Conservation (phyloP, 1,140 invertebrate genomes). For the Arctopsyche grandis region DNA sequence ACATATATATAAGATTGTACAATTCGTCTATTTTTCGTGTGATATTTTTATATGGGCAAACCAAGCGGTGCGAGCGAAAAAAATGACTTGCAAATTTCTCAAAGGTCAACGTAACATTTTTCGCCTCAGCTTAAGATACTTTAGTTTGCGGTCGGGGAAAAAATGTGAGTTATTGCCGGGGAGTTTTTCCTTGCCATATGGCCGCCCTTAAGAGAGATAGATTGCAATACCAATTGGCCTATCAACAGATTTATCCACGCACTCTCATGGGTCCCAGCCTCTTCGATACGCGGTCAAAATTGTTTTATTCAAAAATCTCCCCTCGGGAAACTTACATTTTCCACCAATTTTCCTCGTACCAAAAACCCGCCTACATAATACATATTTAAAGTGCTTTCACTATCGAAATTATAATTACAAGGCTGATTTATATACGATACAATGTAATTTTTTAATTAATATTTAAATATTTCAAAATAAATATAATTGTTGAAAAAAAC, state of each 20-base stretch:
- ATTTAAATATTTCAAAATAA: too few species aligned
- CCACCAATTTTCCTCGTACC: too few species aligned
- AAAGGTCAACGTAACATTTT: conserved; percentile 13
- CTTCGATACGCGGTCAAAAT: not conserved
- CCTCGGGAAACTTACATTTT: too few species aligned
- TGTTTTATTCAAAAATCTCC: conserved; percentile 12
- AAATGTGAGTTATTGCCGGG: conserved; percentile 21
- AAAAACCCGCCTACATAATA: too few species aligned
- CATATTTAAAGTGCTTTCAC: too few species aligned
- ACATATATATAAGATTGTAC: too few species aligned
- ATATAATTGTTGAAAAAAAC: too few species aligned
- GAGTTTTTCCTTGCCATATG: conserved; percentile 19
- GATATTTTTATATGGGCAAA: too few species aligned
- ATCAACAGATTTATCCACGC: conserved; percentile 25
- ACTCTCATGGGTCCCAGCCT: not conserved
- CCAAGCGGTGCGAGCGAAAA: not conserved
- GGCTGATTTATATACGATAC: too few species aligned
- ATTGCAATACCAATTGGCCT: conserved; percentile 27
- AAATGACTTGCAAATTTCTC: conserved; percentile 25
- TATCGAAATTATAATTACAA: too few species aligned
- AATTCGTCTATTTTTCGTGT: too few species aligned
- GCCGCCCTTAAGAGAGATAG: conserved; percentile 22
- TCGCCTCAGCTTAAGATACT: not conserved
- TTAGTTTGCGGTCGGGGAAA: not conserved
- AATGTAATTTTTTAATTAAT: too few species aligned